Evolutionary conservation across 2,888 invertebrate species (phyloP).

Genomic region (Pseudoips prasinana): DNA sequence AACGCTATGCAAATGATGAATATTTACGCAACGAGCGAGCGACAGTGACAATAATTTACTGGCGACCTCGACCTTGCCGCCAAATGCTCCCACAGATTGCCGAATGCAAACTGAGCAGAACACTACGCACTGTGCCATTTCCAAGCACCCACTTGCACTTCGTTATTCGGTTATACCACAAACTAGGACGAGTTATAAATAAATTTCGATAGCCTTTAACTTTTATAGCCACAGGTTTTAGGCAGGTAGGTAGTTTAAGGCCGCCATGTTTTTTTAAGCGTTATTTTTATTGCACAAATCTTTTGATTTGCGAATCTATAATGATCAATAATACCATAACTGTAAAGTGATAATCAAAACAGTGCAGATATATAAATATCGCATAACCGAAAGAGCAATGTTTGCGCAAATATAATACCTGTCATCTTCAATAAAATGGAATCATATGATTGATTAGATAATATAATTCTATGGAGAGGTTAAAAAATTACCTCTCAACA

Average conservation of each 20-base stretch:
- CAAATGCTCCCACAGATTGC: constrained; percentile 58
- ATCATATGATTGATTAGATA: too few species aligned
- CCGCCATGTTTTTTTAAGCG: constrained; percentile 51
- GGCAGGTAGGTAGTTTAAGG: too few species aligned
- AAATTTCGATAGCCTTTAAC: constrained; percentile 72
- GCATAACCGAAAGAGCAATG: constrained; percentile 12
- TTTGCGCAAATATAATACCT: not conserved
- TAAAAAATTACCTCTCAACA: too few species aligned
- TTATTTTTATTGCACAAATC: constrained; percentile 49
- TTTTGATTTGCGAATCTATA: constrained; percentile 54
- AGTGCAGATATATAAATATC: constrained; percentile 12
- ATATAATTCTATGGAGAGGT: too few species aligned
- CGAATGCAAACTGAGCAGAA: constrained; percentile 58
- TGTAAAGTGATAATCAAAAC: constrained; percentile 24
- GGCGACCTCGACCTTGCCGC: constrained; percentile 69
- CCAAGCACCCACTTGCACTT: constrained; percentile 63
- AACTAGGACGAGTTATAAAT: constrained; percentile 70
- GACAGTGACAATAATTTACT: constrained; percentile 59
- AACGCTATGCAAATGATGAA: constrained; percentile 41
- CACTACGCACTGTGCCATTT: constrained; percentile 50
- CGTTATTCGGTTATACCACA: constrained; percentile 59
- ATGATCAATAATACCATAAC: constrained; percentile 42
- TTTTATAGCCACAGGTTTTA: constrained; percentile 66
- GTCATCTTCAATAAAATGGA: too few species aligned
- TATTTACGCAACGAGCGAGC: constrained; percentile 55